phyloP scores from a whole-genome alignment of 30 jellyfish, hydroid and myxozoan species.

The Hydra vulgaris region DNA sequence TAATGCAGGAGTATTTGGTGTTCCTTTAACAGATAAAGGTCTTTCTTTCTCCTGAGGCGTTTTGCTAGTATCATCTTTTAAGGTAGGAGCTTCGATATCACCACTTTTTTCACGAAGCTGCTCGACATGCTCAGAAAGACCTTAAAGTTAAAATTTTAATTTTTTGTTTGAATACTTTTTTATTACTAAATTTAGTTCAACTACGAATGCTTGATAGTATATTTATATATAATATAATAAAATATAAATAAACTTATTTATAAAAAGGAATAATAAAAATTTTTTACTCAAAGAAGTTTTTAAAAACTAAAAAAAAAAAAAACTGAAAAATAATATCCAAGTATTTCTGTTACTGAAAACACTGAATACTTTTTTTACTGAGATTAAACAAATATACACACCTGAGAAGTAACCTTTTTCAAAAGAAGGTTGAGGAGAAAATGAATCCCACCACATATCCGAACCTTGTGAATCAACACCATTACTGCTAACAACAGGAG shows the following conservation, averaged over 20 bases:
- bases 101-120: conserved; percentile 54
- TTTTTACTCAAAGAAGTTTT: no score
- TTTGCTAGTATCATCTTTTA: conserved; percentile 10
- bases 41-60: conserved; percentile 21
- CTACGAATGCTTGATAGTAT: no score
- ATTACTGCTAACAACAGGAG: conserved; percentile 11
- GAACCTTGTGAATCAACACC: conserved; percentile 47
- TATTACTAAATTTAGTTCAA: no score
- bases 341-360: no score
- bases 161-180: no score
- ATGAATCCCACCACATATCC: conserved; percentile 95
- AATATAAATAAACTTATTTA: no score
- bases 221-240: no score
- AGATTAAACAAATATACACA: no score
- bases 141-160: conserved; percentile 37
- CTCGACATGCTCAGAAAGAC: conserved; percentile 46
- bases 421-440: conserved; percentile 86
- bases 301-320: no score
- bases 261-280: no score
- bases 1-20: conserved; percentile 28
- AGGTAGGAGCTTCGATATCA: conserved; percentile 33
- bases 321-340: no score
- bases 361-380: no score
- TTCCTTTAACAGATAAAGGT: background rate
- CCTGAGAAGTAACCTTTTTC: conserved; percentile 90